Conservation (phyloP, 2,888 invertebrate species). For the Hirtodrosophila confusa region DNA sequence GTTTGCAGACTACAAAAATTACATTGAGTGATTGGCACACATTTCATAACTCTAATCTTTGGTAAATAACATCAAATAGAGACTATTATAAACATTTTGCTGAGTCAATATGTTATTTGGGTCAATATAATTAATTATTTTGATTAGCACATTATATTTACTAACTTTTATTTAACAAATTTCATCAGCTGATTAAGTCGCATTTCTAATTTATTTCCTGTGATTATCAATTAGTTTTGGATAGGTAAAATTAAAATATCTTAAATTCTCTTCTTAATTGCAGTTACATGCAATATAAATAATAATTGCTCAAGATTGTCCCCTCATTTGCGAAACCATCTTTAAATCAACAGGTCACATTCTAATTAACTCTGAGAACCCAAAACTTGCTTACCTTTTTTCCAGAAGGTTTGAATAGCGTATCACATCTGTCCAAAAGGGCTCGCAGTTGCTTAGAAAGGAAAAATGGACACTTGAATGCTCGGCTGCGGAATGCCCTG, state of each 20-base stretch:
- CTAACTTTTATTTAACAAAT: no score
- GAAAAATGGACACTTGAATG: neutral
- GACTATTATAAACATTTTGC: no score
- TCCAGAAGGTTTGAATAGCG: constrained; percentile 1
- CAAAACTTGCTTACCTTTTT: constrained; percentile 50
- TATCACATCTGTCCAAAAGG: constrained; percentile 6
- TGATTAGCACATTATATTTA: neutral
- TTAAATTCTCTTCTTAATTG: constrained; percentile 10
- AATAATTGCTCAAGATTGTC: constrained; percentile 9
- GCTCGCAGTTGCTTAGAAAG: no score
- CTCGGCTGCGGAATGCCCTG: constrained; percentile 12
- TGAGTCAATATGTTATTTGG: no score
- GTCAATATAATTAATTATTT: no score
- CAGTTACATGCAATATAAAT: constrained; percentile 31
- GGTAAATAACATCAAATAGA: no score
- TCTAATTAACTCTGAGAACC: constrained; percentile 67
- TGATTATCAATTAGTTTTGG: neutral
- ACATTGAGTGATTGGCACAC: constrained; percentile 3
- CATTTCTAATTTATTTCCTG: neutral
- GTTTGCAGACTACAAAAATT: constrained; percentile 11
- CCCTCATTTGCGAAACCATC: constrained; percentile 31
- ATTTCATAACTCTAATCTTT: neutral
- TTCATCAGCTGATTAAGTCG: neutral
- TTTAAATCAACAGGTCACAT: constrained; percentile 62
- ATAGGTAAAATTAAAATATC: no score